Evolutionary conservation across 2,888 invertebrate genomes (phyloP).

Genomic region (Tridacna gigas): DNA sequence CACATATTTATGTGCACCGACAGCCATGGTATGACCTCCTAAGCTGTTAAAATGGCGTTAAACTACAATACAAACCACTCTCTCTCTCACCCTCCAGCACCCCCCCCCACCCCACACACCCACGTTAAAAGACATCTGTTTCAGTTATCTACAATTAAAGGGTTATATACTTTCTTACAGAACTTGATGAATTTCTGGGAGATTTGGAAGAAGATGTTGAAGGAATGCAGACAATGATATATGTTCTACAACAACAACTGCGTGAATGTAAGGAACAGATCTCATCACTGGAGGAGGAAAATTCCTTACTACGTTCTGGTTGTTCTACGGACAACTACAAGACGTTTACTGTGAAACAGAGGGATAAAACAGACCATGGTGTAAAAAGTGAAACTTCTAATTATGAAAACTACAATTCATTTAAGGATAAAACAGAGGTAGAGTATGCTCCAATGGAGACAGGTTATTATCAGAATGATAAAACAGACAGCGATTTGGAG

Average conservation of each 20-base stretch:
- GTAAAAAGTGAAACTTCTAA: conserved; percentile 40
- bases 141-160: not conserved
- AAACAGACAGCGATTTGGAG: conserved; percentile 60
- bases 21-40: too few relatives aligned
- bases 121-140: too few relatives aligned
- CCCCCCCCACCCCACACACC: too few relatives aligned
- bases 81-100: too few relatives aligned
- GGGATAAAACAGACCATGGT: conserved; percentile 38
- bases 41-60: too few relatives aligned
- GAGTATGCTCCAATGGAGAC: conserved; percentile 60
- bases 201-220: conserved; percentile 99
- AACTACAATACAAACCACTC: too few relatives aligned
- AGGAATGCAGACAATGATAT: conserved; percentile 98
- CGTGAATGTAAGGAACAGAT: conserved; percentile 92
- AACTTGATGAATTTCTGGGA: conserved; percentile 97
- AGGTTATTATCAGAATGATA: conserved; percentile 48
- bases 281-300: conserved; percentile 88
- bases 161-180: conserved; percentile 86
- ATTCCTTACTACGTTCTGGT: conserved; percentile 59
- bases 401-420: conserved; percentile 33
- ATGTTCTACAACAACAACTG: conserved; percentile 96
- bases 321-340: conserved; percentile 24
- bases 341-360: conserved; percentile 39
- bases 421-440: conserved; percentile 26
- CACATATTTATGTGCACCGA: too few relatives aligned